Percentiles rank a stretch among this genome's conserved stretches.
phyloP scores from a whole-genome alignment of 2,797 vertebrate genomes.

The Dallia pectoralis region DNA sequence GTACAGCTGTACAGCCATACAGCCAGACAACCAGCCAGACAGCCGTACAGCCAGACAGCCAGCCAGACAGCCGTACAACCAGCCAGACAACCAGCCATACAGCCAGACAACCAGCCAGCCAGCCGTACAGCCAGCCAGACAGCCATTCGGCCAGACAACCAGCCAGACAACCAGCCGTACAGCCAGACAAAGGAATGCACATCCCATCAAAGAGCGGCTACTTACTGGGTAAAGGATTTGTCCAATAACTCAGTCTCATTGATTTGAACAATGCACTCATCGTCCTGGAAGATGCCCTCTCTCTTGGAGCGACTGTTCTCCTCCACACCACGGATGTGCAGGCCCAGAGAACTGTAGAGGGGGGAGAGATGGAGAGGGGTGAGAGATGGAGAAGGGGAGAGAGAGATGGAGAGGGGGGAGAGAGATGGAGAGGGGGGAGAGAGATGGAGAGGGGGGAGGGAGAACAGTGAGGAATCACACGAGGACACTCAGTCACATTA shows the following conservation, averaged over 20 bases:
- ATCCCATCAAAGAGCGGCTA: constrained; percentile 25
- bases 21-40: too few species aligned
- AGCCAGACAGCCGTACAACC: too few species aligned
- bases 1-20: too few species aligned
- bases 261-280: constrained; percentile 95
- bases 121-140: too few species aligned
- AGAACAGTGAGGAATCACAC: not conserved
- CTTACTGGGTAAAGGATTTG: constrained; percentile 95
- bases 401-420: not conserved
- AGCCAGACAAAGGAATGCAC: too few species aligned
- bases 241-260: constrained; percentile 87
- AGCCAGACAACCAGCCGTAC: too few species aligned
- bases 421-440: not conserved
- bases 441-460: not conserved
- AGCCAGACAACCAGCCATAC: too few species aligned
- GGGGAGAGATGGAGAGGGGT: not conserved
- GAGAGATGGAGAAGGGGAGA: not conserved
- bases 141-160: too few species aligned
- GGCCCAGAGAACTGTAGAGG: constrained; percentile 81
- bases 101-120: too few species aligned
- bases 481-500: not conserved
- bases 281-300: constrained; percentile 87
- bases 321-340: constrained; percentile 91
- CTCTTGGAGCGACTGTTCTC: constrained; percentile 88
- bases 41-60: too few species aligned